Base-by-base conservation (phyloP, 2,113 vertebrate species). In the Petroica traversi region DNA sequence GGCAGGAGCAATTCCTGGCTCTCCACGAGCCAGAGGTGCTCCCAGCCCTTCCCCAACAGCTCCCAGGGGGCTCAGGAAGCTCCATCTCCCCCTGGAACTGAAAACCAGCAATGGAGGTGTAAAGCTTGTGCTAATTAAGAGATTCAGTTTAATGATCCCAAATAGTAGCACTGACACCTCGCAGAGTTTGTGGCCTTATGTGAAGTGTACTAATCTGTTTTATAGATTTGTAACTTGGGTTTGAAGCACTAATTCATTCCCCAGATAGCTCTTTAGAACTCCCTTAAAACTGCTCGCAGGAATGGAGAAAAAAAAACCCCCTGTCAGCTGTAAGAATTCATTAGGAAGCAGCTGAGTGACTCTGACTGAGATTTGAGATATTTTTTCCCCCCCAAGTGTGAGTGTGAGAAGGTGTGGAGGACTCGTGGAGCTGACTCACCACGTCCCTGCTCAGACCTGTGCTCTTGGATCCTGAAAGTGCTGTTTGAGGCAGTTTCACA, bases 181-280 rank as follows among this genome's bases (percentile, higher is more conserved):
- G 57, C 92, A 83, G 88, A 69, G 88, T 93, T 95, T 83, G 95
- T 93, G 95, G 97, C 96, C 96, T 97, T 96, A 88, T 1, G 80
- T 91, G 94, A 59, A 94, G 91, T 95, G 75, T 52, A 67, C 94
- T 97, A 94, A 97, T 93, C 95, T 96, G 92, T 93, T 97, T 96
- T 96, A 92, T 96, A 93, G 95, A 95, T 95, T 95, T 93, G 76
- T 80, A 91, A 93, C 95, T 96, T 57, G 80, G 85, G 74, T 94
- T 93, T 87, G 92, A 77, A 95, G 92, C 95, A 85, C 96, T 96
- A 94, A 94, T 96, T 95, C 93, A 40, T 78, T 92, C 82, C 89
- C 92, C 88, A 69, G 91, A 48, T 55, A 85, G 69, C 69, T 88
- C 85, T 78, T 92, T 52, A 74, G 91, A 94, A 85, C 74, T 85